These are phyloP conservation scores for Agrotis ipsilon DNA, from an alignment of 2,888 invertebrate genomes.

Conservation along the genomic window DNA sequence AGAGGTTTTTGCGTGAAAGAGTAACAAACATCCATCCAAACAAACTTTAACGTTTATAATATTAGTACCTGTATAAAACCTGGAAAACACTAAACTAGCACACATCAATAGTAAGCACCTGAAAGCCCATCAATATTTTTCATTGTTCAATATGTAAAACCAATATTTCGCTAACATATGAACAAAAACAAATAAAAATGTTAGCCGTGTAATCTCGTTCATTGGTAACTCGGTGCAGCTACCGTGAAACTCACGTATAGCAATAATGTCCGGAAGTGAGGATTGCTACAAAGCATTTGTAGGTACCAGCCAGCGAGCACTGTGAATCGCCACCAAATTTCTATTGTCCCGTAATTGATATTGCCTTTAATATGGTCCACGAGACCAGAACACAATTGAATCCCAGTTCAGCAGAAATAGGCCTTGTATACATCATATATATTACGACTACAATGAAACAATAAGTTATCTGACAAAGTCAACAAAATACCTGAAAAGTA, in stretches of 20 bases:
- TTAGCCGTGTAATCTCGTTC: conserved; percentile 15
- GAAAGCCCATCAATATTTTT: background rate
- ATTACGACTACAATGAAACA: conserved; percentile 7
- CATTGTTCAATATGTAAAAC: background rate
- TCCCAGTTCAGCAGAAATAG: background rate
- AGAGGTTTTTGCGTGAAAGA: no score
- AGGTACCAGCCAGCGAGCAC: conserved; percentile 30
- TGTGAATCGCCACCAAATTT: conserved; percentile 22
- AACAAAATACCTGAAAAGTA: conserved; percentile 34
- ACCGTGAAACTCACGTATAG: conserved; percentile 36
- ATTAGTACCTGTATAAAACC: no score
- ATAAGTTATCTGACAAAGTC: conserved; percentile 9
- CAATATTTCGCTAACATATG: conserved; percentile 5
- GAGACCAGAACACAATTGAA: conserved; percentile 7
- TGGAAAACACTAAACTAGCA: background rate
- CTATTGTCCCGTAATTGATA: conserved; percentile 15
- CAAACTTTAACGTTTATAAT: no score
- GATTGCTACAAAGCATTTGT: conserved; percentile 51
- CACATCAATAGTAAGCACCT: background rate
- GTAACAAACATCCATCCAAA: no score
- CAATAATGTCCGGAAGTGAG: conserved; percentile 39
- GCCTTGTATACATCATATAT: background rate
- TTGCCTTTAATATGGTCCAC: conserved; percentile 2
- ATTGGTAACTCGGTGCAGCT: conserved; percentile 1
- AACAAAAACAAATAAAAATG: conserved; percentile 1